Evolutionary conservation across 2,888 invertebrate genomes (phyloP), one percentile per base, ranked within the genome.

Genomic region (Xestia xanthographa): DNA sequence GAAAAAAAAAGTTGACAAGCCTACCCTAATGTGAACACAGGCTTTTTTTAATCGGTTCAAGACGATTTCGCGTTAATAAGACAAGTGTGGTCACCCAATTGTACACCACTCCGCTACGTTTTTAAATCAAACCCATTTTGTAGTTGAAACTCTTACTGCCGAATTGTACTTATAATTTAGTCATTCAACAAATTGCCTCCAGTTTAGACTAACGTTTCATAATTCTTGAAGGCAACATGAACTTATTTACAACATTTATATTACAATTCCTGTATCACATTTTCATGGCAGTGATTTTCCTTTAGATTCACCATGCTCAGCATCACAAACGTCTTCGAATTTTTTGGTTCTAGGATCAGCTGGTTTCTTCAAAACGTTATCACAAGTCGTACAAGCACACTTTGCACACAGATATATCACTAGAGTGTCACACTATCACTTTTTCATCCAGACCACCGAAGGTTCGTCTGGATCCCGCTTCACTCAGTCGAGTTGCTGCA

Each of bases 401-500:
- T 38, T 20, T 20, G 20, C 34, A 56, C 85, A 75, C 69, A n/a
- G 8, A 5, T 22, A 41, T 78, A 41, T 78, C 82, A 79, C 78
- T 70, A 66, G 66, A 77, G 77, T 73, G 38, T 72, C 77, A 80
- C 87, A 71, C 66, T 79, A 75, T 86, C 82, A 89, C 83, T 90
- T 87, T 60, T 88, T 83, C 38, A 86, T 72, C 89, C 88, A 90
- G 75, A 88, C 85, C 45, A 86, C 66, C 81, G 80, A 78, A 8
- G 85, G 77, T 67, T 89, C 88, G 77, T 88, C 87, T 72, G 88
- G 88, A 67, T 91, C 90, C 2, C 81, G 84, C 86, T 89, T 91
- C 41, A 86, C 91, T 96, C 95, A 96, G 91, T 97, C 97, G n/a
- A 97, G 88, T 81, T 95, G 95, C 77, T 97, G 97, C 75, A 97